Evolutionary conservation across 2,113 vertebrate genomes (phyloP).

Genomic region (Catharus bicknelli): DNA sequence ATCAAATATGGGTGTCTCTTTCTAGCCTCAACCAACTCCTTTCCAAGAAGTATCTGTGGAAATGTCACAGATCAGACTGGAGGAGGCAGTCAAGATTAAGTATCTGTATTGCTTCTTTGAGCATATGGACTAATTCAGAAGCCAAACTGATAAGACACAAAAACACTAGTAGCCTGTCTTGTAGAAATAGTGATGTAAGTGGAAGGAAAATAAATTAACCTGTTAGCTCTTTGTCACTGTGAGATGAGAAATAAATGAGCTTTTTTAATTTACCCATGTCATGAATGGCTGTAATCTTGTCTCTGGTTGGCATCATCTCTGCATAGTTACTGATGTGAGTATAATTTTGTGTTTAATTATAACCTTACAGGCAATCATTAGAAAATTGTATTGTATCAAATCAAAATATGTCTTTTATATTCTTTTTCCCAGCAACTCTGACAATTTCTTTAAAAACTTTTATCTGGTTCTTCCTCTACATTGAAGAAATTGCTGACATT

Average conservation of each 20-base stretch:
- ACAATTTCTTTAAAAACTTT: not conserved
- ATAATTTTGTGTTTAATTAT: not conserved
- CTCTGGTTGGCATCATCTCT: not conserved
- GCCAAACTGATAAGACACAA: not conserved
- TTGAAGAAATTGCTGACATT: not conserved
- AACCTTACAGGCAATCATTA: not conserved
- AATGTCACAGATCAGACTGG: constrained; percentile 12
- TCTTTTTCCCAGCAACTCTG: not conserved
- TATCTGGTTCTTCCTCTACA: not conserved
- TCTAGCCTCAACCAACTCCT: not conserved
- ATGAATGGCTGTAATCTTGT: not conserved
- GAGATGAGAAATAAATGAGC: not conserved
- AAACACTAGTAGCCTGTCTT: not conserved
- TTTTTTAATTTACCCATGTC: not conserved
- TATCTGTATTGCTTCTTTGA: not conserved
- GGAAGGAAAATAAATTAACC: not conserved
- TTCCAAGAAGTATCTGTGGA: not conserved
- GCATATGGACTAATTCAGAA: not conserved
- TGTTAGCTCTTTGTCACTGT: not conserved
- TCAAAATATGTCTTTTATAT: not conserved
- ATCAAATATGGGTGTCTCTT: not conserved
- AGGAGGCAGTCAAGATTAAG: not conserved
- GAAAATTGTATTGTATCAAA: not conserved
- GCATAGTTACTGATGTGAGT: not conserved
- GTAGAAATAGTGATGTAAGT: not conserved